Base-by-base conservation (phyloP, 1,140 invertebrate genomes). In the Psix sp. region DNA sequence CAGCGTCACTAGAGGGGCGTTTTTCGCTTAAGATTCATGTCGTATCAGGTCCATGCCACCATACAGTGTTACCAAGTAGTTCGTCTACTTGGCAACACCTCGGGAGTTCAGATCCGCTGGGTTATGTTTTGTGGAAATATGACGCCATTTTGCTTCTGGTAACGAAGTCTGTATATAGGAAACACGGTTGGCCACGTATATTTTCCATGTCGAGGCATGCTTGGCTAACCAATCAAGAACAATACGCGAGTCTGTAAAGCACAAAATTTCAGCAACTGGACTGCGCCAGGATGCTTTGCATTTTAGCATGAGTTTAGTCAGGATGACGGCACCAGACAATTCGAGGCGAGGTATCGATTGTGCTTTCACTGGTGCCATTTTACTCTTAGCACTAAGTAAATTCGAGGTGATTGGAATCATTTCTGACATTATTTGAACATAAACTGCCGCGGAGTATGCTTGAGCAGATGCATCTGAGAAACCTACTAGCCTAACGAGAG, bases 181-280 rank as follows among this genome's bases (percentile, higher is more conserved):
- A 0, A 86, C 68, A 16, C 84, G 49, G 43, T 84, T 85, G 1
- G 78, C 80, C 3, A 87, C 82, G 59, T 82, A 86, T 10, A 26
- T 14, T 5, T 26, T 51, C 48, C 48, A 51, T n/a, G 1, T 24
- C 0, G 20, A 10, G 1, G 17, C 15, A 7, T 17, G 15, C 9
- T 39, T 39, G 15, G 6, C 16, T 6, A 39, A 18, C 36, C 36
- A 39, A 7, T 5, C 36, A 1, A 39, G 15, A 3, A 18, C 17
- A 3, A 18, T 39, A 7, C n/a, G 36, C 3, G 36, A 39, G 16
- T 39, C 36, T 6, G 36, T 18, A 17, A 11, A 39, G 9, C 36
- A 39, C 21, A n/a, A n/a, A n/a, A n/a, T n/a, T n/a, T n/a, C n/a
- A n/a, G n/a, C n/a, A n/a, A n/a, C n/a, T n/a, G n/a, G n/a, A n/a